Evolutionary conservation across 64 coral and sea anemone species (phyloP), one percentile per base, ranked within the genome.

Genomic region (Stichodactyla helianthus): DNA sequence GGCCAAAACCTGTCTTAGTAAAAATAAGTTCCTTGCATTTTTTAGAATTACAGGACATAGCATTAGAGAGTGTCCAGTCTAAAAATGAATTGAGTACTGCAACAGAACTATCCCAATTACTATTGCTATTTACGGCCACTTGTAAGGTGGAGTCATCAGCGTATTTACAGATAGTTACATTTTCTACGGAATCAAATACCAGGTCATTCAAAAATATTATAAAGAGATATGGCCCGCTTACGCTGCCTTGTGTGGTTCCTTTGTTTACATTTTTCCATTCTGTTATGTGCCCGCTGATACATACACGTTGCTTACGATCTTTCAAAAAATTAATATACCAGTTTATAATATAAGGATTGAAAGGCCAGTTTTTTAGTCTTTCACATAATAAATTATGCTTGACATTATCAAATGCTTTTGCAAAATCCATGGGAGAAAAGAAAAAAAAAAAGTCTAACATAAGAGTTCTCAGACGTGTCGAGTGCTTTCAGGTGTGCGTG

Each of bases 341-440:
- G 78, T 88, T 88, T 10, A 67, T 79, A 78, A 88, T 54, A 23
- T 79, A 88, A 77, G 70, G 71, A 88, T 79, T 88, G 13, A 88
- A 53, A 62, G 18, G 23, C 53, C 55, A 62, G 35, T 79, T 19
- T 78, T 88, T 88, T 15, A 88, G 76, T 82, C 60, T 88, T 8
- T 59, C 22, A 79, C 59, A 59, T 82, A 82, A 64, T n/a, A 88
- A 52, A 70, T 80, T 23, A 88, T 88, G 55, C 63, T 81, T 88
- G 10, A 88, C 82, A 84, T 77, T 84, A 77, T 89, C 65, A 84
- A 89, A 89, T 35, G 88, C 82, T 71, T 84, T 83, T 4, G 50
- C 19, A 83, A 89, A 84, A 18, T 84, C 78, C 87, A 89, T 89
- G n/a, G n/a, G n/a, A n/a, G n/a, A n/a, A n/a, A n/a, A n/a, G n/a